Evolutionary conservation across 2,797 vertebrate species (phyloP), one percentile per base, ranked within the genome.

Genomic region (Parauchenoglanis ngamensis): DNA sequence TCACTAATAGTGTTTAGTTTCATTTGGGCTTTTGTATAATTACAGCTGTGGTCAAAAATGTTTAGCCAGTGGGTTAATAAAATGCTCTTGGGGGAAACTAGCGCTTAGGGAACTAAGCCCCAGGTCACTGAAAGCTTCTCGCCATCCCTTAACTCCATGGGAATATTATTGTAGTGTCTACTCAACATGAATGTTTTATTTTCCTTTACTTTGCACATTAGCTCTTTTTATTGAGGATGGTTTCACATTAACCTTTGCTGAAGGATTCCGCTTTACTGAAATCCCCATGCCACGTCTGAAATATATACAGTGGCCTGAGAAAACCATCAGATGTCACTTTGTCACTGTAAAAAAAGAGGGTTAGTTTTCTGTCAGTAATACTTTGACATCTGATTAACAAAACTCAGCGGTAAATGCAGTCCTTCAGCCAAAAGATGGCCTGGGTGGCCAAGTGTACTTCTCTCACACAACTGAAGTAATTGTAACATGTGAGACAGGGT

Each of bases 211-310:
- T 92, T 91, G 90, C 90, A 92, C 89, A 90, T 73, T 84, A 77
- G 86, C 61, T 67, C 78, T 49, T 49, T 65, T n/a, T 19, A 83
- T 83, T 63, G 59, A 52, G n/a, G 44, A 83, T 28, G 17, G 61
- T 67, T 83, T 83, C 8, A 1, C 1, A 13, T 52, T 49, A 83
- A 83, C 80, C 61, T 82, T 49, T 67, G 80, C 17, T 49, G 61
- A 67, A 67, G 8, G 40, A 67, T 52, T 49, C 0, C 7, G 11
- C 15, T 67, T 67, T 28, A n/a, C 40, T 65, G 57, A 56, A 61
- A 90, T 92, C 94, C 93, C 94, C 94, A 92, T 90, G 92, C 87
- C 91, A 92, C 93, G 94, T 95, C 92, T 94, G 92, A 94, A 90
- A 92, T 93, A 87, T 90, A 94, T 95, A 94, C 94, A 31, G 79